phyloP scores from a whole-genome alignment of 2,113 vertebrate genomes.

The Chaenogobius annularis region DNA sequence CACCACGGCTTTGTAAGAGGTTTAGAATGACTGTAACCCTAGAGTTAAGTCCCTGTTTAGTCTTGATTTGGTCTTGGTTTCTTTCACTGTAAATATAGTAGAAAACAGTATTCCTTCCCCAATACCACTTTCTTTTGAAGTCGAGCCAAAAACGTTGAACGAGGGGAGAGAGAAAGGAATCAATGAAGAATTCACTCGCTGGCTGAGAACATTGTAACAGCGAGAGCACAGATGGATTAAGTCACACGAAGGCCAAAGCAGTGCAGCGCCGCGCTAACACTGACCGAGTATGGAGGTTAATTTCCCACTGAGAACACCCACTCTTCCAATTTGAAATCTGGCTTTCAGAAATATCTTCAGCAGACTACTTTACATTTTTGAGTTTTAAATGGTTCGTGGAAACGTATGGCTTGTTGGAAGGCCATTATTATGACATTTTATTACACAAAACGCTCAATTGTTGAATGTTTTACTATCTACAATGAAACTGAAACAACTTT shows the following conservation, averaged over 20 bases:
- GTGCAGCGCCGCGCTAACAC: neutral
- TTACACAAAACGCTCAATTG: too few species aligned
- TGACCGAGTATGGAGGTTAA: constrained; percentile 17
- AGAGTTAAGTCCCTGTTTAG: neutral
- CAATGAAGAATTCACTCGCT: neutral
- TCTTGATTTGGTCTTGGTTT: neutral
- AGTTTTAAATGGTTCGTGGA: neutral
- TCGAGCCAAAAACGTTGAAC: constrained; percentile 19
- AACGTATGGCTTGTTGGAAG: neutral
- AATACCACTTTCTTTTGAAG: constrained; percentile 23
- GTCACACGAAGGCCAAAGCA: constrained; percentile 7
- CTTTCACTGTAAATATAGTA: neutral
- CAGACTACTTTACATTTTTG: neutral
- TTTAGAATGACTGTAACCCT: neutral
- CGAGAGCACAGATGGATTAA: constrained; percentile 24
- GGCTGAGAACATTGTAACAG: constrained; percentile 4
- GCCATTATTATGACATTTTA: too few species aligned
- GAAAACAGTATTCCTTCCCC: constrained; percentile 18
- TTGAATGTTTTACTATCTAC: too few species aligned
- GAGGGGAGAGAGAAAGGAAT: neutral
- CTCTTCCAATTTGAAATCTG: constrained; percentile 8
- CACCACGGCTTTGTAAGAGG: too few species aligned
- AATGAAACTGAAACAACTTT: too few species aligned
- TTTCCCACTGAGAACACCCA: constrained; percentile 12
- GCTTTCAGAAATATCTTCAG: constrained; percentile 4